Evolutionary conservation across 2,113 vertebrate species (phyloP).

Genomic region (Canis aureus): DNA sequence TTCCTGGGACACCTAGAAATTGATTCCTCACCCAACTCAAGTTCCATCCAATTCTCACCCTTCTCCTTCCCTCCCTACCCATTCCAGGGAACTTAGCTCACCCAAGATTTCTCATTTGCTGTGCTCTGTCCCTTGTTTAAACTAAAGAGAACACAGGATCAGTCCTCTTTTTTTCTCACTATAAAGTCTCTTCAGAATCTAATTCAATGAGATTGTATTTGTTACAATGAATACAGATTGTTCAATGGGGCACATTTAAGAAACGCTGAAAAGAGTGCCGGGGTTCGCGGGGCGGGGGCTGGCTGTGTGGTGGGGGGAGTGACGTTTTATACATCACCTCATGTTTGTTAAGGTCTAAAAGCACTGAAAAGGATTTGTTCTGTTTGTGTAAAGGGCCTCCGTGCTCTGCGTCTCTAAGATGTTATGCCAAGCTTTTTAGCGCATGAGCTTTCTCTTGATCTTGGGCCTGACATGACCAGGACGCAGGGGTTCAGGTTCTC

Average conservation of each 20-base stretch:
- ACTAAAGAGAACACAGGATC: constrained; percentile 73
- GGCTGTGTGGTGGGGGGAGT: background rate
- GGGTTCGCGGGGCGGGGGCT: constrained; percentile 48
- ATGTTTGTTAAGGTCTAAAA: constrained; percentile 81
- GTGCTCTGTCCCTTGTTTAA: constrained; percentile 70
- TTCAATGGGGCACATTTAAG: constrained; percentile 75
- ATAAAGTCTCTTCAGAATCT: constrained; percentile 73
- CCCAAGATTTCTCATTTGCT: constrained; percentile 67
- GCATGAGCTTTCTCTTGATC: constrained; percentile 76
- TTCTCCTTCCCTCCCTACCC: background rate
- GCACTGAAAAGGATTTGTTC: constrained; percentile 79
- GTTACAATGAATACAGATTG: constrained; percentile 78
- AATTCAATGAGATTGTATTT: constrained; percentile 78
- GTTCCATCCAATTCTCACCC: background rate
- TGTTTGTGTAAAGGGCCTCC: constrained; percentile 80
- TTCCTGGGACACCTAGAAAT: constrained; percentile 25
- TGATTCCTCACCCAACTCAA: constrained; percentile 41
- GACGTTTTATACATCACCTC: constrained; percentile 70
- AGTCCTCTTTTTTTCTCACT: constrained; percentile 69
- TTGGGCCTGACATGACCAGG: constrained; percentile 77
- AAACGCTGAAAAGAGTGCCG: constrained; percentile 74
- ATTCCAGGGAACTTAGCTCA: background rate
- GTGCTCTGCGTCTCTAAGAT: constrained; percentile 80
- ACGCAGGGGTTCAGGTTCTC: constrained; percentile 1
- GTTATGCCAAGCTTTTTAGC: constrained; percentile 71